These are phyloP conservation scores for Anagrus nilaparvatae DNA, from an alignment of 1,140 invertebrate genomes.

Conservation along the genomic window DNA sequence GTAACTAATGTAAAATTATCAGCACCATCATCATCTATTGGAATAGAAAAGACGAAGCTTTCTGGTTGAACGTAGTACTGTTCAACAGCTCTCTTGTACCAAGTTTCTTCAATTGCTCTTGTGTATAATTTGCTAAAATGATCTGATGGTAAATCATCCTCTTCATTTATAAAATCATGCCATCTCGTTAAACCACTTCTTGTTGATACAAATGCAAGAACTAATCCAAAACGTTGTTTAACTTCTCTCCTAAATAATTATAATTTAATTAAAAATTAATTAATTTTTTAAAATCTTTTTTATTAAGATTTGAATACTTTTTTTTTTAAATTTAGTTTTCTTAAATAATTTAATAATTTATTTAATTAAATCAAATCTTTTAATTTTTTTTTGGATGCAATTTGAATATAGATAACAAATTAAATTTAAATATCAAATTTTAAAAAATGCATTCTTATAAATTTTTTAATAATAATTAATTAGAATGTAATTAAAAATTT, in stretches of 20 bases:
- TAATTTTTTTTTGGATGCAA: no score
- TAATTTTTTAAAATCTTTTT: neutral
- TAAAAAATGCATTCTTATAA: no score
- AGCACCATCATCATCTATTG: constrained; percentile 58
- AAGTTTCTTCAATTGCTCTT: constrained; percentile 79
- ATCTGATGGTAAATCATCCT: constrained; percentile 25
- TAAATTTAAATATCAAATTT: no score
- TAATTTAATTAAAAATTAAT: no score
- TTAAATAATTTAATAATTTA: neutral
- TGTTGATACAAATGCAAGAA: constrained; percentile 76
- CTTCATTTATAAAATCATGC: constrained; percentile 59
- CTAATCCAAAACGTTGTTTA: constrained; percentile 73
- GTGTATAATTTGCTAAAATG: constrained; percentile 36
- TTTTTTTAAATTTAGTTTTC: no score
- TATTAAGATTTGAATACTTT: neutral
- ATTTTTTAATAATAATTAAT: no score
- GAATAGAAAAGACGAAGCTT: constrained; percentile 81
- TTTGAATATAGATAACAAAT: no score
- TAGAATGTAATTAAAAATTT: no score
- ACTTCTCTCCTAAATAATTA: constrained; percentile 58
- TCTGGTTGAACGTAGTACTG: constrained; percentile 69
- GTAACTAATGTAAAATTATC: constrained; percentile 67
- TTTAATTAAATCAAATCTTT: neutral
- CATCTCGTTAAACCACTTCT: constrained; percentile 80
- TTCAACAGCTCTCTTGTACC: constrained; percentile 88